Evolutionary conservation across 2,797 vertebrate genomes (phyloP).

Genomic region (Phalanger gymnotis): DNA sequence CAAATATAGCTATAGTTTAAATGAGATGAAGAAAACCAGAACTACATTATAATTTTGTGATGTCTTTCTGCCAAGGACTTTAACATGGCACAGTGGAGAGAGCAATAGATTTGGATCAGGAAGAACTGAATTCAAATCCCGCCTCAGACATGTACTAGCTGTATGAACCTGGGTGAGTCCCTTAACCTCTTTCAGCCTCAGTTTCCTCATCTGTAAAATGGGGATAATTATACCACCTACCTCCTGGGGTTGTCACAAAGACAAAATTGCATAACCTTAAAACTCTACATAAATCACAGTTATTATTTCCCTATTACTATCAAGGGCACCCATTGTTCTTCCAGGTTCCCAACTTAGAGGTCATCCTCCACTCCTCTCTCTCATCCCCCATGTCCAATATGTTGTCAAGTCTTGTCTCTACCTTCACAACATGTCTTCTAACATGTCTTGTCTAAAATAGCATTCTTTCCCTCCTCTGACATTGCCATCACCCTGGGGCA

Average conservation of each 20-base stretch:
- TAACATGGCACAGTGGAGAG: background rate
- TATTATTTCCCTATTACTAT: background rate
- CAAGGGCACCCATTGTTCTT: background rate
- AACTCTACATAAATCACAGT: background rate
- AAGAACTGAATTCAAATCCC: background rate
- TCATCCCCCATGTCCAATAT: background rate
- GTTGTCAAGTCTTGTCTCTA: background rate
- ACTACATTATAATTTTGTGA: background rate
- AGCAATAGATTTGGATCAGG: background rate
- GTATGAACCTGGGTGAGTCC: background rate
- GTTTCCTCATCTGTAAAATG: background rate
- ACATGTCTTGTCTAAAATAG: too few species aligned
- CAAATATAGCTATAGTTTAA: background rate
- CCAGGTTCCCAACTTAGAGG: background rate
- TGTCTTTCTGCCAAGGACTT: background rate
- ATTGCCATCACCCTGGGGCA: too few species aligned
- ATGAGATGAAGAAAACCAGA: background rate
- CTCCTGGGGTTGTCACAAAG: background rate
- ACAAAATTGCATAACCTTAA: background rate
- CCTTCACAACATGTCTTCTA: too few species aligned
- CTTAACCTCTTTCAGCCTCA: background rate
- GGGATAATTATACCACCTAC: background rate
- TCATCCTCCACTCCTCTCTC: too few species aligned
- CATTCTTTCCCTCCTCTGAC: too few species aligned
- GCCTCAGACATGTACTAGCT: background rate